Evolutionary conservation across 2,888 invertebrate species (phyloP), one percentile per base, ranked within the genome.

Genomic region (Tanytarsus gracilentus): DNA sequence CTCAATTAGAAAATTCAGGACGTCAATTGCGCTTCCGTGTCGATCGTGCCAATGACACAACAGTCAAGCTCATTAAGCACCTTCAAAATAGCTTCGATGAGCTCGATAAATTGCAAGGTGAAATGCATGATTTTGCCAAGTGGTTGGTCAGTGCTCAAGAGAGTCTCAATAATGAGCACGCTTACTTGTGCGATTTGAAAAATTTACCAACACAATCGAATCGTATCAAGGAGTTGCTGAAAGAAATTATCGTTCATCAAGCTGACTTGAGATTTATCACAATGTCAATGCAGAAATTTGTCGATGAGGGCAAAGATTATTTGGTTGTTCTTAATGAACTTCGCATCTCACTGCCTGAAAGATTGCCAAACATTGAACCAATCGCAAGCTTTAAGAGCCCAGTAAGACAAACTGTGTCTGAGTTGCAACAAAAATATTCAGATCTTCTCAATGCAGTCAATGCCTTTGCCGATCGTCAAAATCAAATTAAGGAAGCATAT

Each of bases 251-350:
- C 68, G 88, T 93, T 0, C 96, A 96, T 70, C 95, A 96, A 72
- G 97, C 94, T 0, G 97, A 97, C 75, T 76, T 96, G 29, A 78
- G 96, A 62, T 97, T 96, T 73, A 92, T 97, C 66, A 92, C 93
- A 3, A 94, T 96, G 89, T 86, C 94, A 1, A 93, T 93, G 1
- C 94, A 95, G 76, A 95, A 94, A 74, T 96, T 95, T 71, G 85
- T 94, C 21, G 95, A 96, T 68, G 95, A 96, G 75, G 90, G 93
- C 72, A 93, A 93, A 78, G 91, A 93, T 66, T 92, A 90, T 75
- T 77, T 93, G 5, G 79, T 81, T 14, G 78, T 85, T 33, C 77
- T 94, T 30, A 94, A 94, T 75, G 90, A 91, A 64, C 91, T 90
- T 78, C 83, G 93, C 64, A 89, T 90, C 1, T 81, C 85, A 16